phyloP scores from a whole-genome alignment of 23 tunicate species.

The Diplosoma virens region DNA sequence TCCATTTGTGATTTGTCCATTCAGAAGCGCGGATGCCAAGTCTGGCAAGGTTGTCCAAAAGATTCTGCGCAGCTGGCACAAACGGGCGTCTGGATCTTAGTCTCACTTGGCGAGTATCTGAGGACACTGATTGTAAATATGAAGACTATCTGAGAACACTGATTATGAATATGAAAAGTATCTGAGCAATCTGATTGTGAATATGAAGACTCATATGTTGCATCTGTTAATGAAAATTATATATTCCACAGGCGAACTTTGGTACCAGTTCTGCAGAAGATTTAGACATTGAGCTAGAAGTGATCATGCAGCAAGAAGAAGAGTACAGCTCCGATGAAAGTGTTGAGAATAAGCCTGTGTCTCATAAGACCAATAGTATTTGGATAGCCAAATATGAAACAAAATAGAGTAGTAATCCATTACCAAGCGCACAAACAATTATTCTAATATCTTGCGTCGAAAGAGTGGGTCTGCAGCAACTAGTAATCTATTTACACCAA shows the following conservation, averaged over 20 bases:
- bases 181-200: background rate
- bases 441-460: background rate
- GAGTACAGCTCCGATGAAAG: background rate
- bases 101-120: too few species aligned
- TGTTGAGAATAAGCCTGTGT: slow-evolving; percentile 2
- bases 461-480: too few species aligned
- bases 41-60: too few species aligned
- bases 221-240: background rate
- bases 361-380: background rate
- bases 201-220: background rate
- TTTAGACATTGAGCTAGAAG: slow-evolving; percentile 6
- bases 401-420: background rate
- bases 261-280: slow-evolving; percentile 5
- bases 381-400: background rate
- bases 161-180: background rate
- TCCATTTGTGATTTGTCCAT: too few species aligned
- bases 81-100: too few species aligned
- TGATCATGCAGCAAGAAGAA: slow-evolving; percentile 21
- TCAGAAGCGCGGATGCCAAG: too few species aligned
- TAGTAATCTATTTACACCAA: too few species aligned
- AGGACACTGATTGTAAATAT: too few species aligned
- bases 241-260: background rate
- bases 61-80: too few species aligned
- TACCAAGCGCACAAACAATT: background rate
- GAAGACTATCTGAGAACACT: too few species aligned